Evolutionary conservation across 2,888 invertebrate species (phyloP).

Genomic region (Andricus curvator): DNA sequence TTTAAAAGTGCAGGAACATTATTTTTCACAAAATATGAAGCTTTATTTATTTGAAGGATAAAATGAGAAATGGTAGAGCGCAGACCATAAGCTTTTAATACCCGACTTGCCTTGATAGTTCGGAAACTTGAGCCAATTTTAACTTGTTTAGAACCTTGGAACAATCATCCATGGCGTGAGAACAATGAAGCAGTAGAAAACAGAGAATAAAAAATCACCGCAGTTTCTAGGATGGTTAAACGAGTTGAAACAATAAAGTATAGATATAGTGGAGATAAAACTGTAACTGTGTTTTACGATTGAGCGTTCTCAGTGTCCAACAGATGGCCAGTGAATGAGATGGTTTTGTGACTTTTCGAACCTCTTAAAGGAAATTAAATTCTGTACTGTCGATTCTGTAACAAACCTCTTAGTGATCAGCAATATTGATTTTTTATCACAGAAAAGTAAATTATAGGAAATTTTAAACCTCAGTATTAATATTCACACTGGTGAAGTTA

Average conservation of each 20-base stretch:
- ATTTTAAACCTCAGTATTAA: no score
- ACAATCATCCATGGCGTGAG: background rate
- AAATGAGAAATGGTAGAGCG: background rate
- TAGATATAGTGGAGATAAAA: background rate
- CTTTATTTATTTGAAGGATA: background rate
- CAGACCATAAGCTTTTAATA: background rate
- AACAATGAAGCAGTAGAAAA: background rate
- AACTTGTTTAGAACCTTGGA: background rate
- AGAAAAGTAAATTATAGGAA: no score
- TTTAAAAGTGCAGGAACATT: background rate
- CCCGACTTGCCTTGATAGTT: background rate
- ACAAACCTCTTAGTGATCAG: no score
- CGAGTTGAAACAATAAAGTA: background rate
- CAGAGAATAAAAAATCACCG: background rate
- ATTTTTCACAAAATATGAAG: background rate
- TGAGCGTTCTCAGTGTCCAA: background rate
- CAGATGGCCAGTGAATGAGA: background rate
- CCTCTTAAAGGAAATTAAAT: conserved; percentile 55
- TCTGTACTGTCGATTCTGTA: conserved; percentile 53
- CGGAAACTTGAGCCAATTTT: conserved; percentile 5
- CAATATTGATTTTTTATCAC: no score
- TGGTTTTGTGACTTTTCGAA: background rate
- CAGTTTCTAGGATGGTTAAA: background rate
- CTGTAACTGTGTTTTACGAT: background rate
- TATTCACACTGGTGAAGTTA: no score